phyloP scores from a whole-genome alignment of 2,797 vertebrate species.

The Hoplostethus atlanticus region DNA sequence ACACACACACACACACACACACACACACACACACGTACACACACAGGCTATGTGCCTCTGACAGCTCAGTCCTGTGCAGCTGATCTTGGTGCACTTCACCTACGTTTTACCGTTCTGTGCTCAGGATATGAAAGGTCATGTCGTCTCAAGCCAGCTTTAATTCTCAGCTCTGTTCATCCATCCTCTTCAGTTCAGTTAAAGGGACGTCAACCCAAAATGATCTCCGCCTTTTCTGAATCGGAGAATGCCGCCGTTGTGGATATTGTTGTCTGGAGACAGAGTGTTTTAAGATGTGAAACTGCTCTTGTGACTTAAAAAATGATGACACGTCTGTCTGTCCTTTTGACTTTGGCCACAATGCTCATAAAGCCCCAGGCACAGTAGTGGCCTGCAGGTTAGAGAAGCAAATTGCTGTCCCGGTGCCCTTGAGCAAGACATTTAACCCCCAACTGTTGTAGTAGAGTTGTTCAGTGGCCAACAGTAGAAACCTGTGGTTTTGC shows the following conservation, averaged over 20 bases:
- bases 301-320: background rate
- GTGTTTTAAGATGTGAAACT: constrained; percentile 16
- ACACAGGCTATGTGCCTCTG: constrained; percentile 12
- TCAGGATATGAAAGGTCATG: too few relatives aligned
- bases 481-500: too few relatives aligned
- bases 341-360: background rate
- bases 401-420: constrained; percentile 6
- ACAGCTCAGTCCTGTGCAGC: constrained; percentile 8
- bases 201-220: constrained; percentile 40
- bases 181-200: background rate
- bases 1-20: constrained; percentile 8
- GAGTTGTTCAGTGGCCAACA: too few relatives aligned
- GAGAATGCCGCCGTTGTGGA: constrained; percentile 23
- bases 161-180: background rate
- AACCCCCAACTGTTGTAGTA: constrained; percentile 4
- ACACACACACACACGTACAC: constrained; percentile 14
- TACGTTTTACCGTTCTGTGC: too few relatives aligned
- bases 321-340: background rate
- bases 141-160: background rate
- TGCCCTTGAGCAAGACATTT: constrained; percentile 23
- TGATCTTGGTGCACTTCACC: background rate
- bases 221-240: constrained; percentile 30
- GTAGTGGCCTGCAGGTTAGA: too few relatives aligned
- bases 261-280: constrained; percentile 23
- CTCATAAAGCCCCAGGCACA: background rate